Percentiles rank a stretch among this genome's conserved stretches.
Evolutionary conservation across 2,797 vertebrate genomes (phyloP).

Genomic region (Melanotaenia boesemani): DNA sequence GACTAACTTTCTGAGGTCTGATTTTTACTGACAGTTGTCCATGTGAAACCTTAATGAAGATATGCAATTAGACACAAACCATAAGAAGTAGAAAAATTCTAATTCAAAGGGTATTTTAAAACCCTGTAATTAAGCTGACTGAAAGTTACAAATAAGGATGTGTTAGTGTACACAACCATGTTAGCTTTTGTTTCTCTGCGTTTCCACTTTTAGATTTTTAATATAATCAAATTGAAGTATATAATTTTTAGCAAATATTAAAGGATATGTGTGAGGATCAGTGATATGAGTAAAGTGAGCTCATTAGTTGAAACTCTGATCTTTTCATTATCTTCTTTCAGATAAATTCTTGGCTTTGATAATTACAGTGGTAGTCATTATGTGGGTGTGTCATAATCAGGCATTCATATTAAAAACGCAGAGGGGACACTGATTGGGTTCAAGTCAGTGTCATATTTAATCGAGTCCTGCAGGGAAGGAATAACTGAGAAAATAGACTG

Average conservation of each 20-base stretch:
- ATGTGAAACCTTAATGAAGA: neutral
- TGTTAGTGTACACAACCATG: neutral
- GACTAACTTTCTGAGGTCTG: neutral
- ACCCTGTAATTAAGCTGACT: neutral
- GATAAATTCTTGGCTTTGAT: slow-evolving; percentile 59
- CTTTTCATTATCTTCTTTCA: slow-evolving; percentile 62
- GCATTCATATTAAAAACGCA: slow-evolving; percentile 43
- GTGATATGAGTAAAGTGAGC: slow-evolving; percentile 3
- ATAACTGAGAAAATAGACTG: slow-evolving; percentile 34
- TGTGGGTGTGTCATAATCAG: slow-evolving; percentile 47
- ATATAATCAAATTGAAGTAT: neutral
- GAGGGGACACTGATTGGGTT: slow-evolving; percentile 50
- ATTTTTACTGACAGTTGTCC: neutral
- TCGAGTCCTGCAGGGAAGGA: slow-evolving; percentile 39
- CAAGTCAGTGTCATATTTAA: slow-evolving; percentile 57
- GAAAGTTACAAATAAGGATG: neutral
- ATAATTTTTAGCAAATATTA: neutral
- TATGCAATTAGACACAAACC: neutral
- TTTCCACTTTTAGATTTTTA: neutral
- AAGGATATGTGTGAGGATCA: slow-evolving; percentile 6
- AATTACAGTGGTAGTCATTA: slow-evolving; percentile 63
- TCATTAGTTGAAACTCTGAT: slow-evolving; percentile 45
- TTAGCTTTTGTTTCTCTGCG: neutral
- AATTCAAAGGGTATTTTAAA: neutral
- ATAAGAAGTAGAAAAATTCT: no score